Percentiles rank a stretch among this genome's conserved stretches.
phyloP scores from a whole-genome alignment of 2,797 vertebrate genomes.

The Cossypha caffra region DNA sequence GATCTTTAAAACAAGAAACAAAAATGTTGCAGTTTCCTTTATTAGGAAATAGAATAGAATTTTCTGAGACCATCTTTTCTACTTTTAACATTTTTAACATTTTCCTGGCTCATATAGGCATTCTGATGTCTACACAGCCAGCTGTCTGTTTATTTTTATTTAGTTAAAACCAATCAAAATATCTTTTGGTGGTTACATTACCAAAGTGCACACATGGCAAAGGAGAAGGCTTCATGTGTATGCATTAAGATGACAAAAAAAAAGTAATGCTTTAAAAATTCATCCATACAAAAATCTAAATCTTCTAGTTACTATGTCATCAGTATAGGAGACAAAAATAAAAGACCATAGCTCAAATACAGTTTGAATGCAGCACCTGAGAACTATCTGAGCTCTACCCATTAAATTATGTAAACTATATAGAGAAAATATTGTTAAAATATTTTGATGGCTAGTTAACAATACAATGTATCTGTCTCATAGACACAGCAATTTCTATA shows the following conservation, averaged over 20 bases:
- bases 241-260: neutral
- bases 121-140: slow-evolving; percentile 20
- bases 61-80: slow-evolving; percentile 32
- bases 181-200: neutral
- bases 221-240: neutral
- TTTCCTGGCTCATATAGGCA: slow-evolving; percentile 42
- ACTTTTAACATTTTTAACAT: neutral
- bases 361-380: neutral
- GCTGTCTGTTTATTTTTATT: slow-evolving; percentile 25
- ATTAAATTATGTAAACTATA: neutral
- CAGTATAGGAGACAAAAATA: neutral
- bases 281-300: neutral
- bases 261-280: neutral
- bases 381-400: neutral
- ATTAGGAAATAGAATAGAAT: neutral
- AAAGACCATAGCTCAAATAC: neutral
- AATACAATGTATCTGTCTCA: neutral
- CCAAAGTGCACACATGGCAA: neutral
- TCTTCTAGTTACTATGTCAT: neutral
- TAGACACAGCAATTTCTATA: neutral
- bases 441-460: neutral
- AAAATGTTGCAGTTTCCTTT: neutral
- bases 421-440: neutral
- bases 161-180: slow-evolving; percentile 8
- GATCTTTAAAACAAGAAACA: neutral